Conservation (phyloP, 2,888 invertebrate genomes). For the Cyclophora punctaria region DNA sequence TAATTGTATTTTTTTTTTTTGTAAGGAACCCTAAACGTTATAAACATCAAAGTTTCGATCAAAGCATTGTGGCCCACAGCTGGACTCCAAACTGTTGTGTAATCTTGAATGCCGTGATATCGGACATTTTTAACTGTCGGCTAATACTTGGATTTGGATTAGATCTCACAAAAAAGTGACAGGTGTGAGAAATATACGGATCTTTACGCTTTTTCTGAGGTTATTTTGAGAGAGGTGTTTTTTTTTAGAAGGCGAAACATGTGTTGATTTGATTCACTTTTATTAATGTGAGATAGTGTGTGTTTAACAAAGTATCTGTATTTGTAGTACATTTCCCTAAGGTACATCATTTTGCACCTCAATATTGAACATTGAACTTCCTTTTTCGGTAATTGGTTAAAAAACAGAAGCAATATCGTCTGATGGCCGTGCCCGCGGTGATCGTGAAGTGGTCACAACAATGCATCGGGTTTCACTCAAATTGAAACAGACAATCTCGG, state of each 20-base stretch:
- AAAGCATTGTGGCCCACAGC: constrained; percentile 40
- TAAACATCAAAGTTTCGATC: constrained; percentile 39
- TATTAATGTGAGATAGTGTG: too few species aligned
- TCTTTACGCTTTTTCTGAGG: background rate
- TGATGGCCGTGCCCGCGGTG: constrained; percentile 2
- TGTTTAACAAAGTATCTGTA: too few species aligned
- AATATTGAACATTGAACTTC: too few species aligned
- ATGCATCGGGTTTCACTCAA: constrained; percentile 23
- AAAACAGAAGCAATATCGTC: too few species aligned
- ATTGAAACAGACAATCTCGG: constrained; percentile 33
- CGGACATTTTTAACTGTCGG: constrained; percentile 39
- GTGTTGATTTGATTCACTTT: too few species aligned
- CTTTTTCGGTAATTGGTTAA: too few species aligned
- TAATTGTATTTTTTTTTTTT: background rate
- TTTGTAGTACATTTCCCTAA: too few species aligned
- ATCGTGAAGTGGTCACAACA: constrained; percentile 13
- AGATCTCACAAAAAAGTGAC: constrained; percentile 26
- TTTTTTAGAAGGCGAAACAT: too few species aligned
- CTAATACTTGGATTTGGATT: constrained; percentile 46
- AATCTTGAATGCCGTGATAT: constrained; percentile 44
- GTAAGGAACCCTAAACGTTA: constrained; percentile 24
- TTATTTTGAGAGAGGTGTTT: too few species aligned
- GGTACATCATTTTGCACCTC: too few species aligned
- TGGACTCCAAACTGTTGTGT: constrained; percentile 42
- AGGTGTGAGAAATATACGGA: constrained; percentile 25